Conservation (phyloP, 2,797 vertebrate species). For the Monodelphis domestica region DNA sequence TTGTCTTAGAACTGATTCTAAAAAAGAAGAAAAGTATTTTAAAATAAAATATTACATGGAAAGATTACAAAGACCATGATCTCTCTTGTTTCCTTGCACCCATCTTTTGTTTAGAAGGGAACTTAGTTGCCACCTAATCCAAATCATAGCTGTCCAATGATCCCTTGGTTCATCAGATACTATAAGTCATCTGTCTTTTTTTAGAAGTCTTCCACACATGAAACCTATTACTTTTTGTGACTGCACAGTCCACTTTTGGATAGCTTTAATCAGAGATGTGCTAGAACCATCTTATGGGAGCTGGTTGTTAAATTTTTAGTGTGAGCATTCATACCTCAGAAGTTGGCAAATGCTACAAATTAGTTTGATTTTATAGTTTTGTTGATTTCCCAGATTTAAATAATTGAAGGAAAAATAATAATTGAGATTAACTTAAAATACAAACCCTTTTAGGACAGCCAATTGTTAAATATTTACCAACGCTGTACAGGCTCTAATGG, state of each 20-base stretch:
- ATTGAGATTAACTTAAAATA: not conserved
- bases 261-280: not conserved
- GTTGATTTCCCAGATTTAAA: not conserved
- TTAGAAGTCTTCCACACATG: not conserved
- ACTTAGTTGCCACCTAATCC: not conserved
- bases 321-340: not conserved
- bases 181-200: not conserved
- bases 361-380: not conserved
- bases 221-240: not conserved
- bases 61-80: conserved; percentile 6
- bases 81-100: conserved; percentile 15
- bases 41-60: not conserved
- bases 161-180: not conserved
- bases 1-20: too few relatives aligned
- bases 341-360: not conserved
- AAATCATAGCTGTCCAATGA: not conserved
- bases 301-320: not conserved
- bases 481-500: not conserved
- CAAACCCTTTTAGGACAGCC: not conserved
- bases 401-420: not conserved
- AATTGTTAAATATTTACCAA: not conserved
- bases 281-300: not conserved
- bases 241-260: not conserved
- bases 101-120: not conserved
- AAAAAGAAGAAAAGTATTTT: too few relatives aligned